Conservation (phyloP, 2,888 invertebrate genomes). For the Dorcus parallelipipedus region DNA sequence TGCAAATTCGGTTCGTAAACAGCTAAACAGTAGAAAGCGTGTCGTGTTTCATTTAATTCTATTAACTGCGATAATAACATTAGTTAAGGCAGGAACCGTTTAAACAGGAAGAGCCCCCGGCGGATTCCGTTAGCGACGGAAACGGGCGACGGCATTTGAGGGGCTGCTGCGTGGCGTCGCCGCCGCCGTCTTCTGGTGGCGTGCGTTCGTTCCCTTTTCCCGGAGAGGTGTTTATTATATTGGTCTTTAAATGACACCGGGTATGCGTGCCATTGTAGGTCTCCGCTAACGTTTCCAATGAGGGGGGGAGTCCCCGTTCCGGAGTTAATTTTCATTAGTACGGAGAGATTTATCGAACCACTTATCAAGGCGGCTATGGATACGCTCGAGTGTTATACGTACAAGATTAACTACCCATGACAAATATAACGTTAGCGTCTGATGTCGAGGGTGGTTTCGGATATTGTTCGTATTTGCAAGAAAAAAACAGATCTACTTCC, state of each 20-base stretch:
- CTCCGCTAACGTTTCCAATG: constrained; percentile 1
- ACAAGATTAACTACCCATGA: constrained; percentile 31
- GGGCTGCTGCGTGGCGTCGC: not conserved
- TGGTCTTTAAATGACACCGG: constrained; percentile 26
- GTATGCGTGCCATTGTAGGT: constrained; percentile 13
- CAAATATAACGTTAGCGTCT: constrained; percentile 18
- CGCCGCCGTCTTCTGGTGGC: not conserved
- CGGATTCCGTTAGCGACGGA: constrained; percentile 5
- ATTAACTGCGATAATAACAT: constrained; percentile 13
- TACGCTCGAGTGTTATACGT: constrained; percentile 25
- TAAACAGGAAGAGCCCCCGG: constrained; percentile 11
- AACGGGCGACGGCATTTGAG: not conserved
- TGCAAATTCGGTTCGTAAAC: too few species aligned
- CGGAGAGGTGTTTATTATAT: constrained; percentile 31
- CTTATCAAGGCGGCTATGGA: constrained; percentile 26
- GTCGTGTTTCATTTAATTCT: constrained; percentile 4
- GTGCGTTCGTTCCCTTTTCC: constrained; percentile 13
- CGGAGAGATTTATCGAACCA: constrained; percentile 29
- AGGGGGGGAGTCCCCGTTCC: constrained; percentile 17
- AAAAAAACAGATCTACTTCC: too few species aligned
- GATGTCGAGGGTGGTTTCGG: not conserved
- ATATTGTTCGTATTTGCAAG: too few species aligned
- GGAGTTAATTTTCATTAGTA: constrained; percentile 33
- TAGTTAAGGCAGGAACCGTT: constrained; percentile 12
- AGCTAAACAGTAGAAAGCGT: too few species aligned